phyloP scores from a whole-genome alignment of 1,140 invertebrate genomes.

The Drosophila carrolli region DNA sequence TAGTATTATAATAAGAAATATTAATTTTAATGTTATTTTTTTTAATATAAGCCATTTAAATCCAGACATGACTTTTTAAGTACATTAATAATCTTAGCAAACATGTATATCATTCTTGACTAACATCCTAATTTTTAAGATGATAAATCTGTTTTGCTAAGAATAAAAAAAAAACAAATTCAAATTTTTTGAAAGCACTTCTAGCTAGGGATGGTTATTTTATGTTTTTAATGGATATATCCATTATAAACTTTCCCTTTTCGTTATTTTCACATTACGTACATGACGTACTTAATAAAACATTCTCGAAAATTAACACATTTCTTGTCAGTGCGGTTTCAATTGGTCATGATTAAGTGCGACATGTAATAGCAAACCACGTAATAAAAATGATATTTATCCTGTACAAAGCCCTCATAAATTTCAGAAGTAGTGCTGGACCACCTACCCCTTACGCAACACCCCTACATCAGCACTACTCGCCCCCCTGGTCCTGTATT shows the following conservation, averaged over 20 bases:
- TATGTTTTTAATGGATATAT: too few relatives aligned
- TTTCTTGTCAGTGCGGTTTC: constrained; percentile 16
- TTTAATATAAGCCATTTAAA: too few relatives aligned
- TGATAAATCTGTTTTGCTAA: too few relatives aligned
- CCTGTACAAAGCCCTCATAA: constrained; percentile 10
- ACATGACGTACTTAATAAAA: not conserved
- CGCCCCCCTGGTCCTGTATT: constrained; percentile 34
- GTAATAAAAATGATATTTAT: constrained; percentile 27
- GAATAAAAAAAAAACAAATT: not conserved
- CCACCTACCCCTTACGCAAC: constrained; percentile 34
- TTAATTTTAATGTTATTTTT: too few relatives aligned
- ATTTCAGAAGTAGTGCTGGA: constrained; percentile 9
- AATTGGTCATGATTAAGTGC: constrained; percentile 35
- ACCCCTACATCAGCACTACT: not conserved
- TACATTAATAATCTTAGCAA: too few relatives aligned
- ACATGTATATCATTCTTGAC: too few relatives aligned
- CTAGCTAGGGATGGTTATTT: too few relatives aligned
- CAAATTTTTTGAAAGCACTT: too few relatives aligned
- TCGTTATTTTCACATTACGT: not conserved
- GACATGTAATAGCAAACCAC: constrained; percentile 32
- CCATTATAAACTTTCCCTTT: too few relatives aligned
- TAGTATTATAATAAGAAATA: too few relatives aligned
- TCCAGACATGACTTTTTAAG: too few relatives aligned
- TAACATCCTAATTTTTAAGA: not conserved
- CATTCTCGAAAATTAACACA: constrained; percentile 27